Conservation (phyloP, 2,113 vertebrate species). For the Henicopernis longicauda region DNA sequence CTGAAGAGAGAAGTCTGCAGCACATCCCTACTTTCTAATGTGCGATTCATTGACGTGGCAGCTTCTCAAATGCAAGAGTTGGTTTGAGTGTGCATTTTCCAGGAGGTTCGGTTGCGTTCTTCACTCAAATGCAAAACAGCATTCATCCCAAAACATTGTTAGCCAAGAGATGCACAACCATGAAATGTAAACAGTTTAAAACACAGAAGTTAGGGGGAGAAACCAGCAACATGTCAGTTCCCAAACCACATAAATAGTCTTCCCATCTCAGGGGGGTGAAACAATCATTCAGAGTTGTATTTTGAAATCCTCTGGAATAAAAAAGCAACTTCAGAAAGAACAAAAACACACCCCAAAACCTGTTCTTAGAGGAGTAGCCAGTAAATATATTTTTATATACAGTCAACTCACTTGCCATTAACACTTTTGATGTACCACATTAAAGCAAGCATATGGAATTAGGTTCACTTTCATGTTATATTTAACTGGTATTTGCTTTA, state of each 20-base stretch:
- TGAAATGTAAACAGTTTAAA: constrained; percentile 9
- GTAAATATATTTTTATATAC: background rate
- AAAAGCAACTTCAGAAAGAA: background rate
- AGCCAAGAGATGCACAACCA: background rate
- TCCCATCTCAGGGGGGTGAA: background rate
- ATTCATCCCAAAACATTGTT: background rate
- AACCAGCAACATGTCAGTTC: background rate
- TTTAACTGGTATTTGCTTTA: constrained; percentile 40
- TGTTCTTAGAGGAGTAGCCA: background rate
- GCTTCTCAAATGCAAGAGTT: background rate
- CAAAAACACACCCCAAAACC: background rate
- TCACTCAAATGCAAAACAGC: constrained; percentile 7
- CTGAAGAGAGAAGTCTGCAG: background rate
- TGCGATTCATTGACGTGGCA: background rate
- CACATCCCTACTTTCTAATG: background rate
- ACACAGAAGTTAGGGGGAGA: background rate
- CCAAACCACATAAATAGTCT: background rate
- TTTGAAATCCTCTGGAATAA: constrained; percentile 26
- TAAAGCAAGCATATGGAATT: constrained; percentile 45
- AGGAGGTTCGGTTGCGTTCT: background rate
- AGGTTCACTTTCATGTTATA: constrained; percentile 39
- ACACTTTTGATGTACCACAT: constrained; percentile 50
- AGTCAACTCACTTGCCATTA: background rate
- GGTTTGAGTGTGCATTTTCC: background rate
- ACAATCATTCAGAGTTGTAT: background rate